Evolutionary conservation across 2,797 vertebrate genomes (phyloP), one percentile per base, ranked within the genome.

Genomic region (Cercopithecus mitis): DNA sequence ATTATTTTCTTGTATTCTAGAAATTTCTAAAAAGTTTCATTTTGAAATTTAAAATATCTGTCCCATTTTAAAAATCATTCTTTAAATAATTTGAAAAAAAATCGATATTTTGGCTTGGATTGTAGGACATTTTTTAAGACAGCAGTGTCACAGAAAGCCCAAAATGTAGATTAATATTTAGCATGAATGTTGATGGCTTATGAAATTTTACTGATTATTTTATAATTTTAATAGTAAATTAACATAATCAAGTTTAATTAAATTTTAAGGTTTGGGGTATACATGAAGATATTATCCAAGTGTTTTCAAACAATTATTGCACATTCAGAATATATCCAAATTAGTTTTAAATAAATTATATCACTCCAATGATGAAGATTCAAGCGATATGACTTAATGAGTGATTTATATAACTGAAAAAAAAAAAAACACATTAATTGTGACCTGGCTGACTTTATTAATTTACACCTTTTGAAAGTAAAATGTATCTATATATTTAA

Each of bases 151-250:
- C 41, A 97, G 95, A 97, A 97, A 98, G 97, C 94, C 94, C 94
- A 94, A 96, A 94, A 96, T 90, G n/a, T 93, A 86, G 96, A 98
- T 98, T 98, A 98, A 92, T 95, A 97, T 95, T 95, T 96, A 98
- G 96, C 97, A 98, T 98, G 97, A 98, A 98, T 98, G 96, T 98
- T 98, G 98, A 98, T 98, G 97, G 98, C 95, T 99, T 99, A 96
- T 97, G 33, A 92, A 95, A 92, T 95, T 93, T 95, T 97, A 97
- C 22, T 97, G 55, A 94, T 96, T 93, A 17, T 76, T 98, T 98
- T 91, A 88, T 10, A 93, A 30, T 75, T 97, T 90, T 30, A 96
- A 85, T 84, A 47, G 86, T 11, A 39, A 72, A 96, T 98, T 97
- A 96, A 93, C 0, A 22, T 24, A 25, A n/a, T 52, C 43, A 91